Evolutionary conservation across 2,888 invertebrate genomes (phyloP).

Genomic region (Thera obeliscata): DNA sequence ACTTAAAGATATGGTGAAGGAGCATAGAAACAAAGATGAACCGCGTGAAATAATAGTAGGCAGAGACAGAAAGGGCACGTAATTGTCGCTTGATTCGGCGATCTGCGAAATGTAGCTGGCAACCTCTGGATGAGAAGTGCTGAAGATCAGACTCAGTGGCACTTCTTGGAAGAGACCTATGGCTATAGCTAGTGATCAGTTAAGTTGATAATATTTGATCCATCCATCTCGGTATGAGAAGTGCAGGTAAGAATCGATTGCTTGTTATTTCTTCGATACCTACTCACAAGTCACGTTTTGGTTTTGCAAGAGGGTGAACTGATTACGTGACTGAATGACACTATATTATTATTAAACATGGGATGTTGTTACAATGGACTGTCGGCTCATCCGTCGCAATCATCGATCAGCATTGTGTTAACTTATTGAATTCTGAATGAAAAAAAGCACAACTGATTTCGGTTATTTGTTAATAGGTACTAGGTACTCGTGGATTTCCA

Average conservation of each 20-base stretch:
- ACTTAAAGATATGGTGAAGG: not conserved
- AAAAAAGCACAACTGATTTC: not conserved
- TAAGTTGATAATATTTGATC: too few species aligned
- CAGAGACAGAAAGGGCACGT: too few species aligned
- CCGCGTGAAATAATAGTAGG: not conserved
- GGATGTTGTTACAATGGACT: slow-evolving; percentile 33
- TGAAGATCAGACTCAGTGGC: too few species aligned
- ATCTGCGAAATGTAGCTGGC: too few species aligned
- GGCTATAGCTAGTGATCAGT: too few species aligned
- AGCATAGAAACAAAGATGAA: not conserved
- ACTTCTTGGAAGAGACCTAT: too few species aligned
- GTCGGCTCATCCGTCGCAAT: slow-evolving; percentile 4
- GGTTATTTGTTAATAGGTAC: too few species aligned
- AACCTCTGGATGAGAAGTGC: too few species aligned
- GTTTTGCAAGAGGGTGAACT: slow-evolving; percentile 8
- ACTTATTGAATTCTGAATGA: slow-evolving; percentile 3
- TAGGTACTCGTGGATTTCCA: too few species aligned
- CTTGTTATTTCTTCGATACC: not conserved
- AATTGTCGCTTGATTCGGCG: too few species aligned
- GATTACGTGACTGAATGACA: slow-evolving; percentile 36
- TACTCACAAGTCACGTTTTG: not conserved
- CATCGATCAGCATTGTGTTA: slow-evolving; percentile 19
- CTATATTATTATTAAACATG: slow-evolving; percentile 37
- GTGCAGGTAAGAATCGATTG: not conserved
- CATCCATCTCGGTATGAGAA: not conserved